Evolutionary conservation across 2,797 vertebrate genomes (phyloP).

Genomic region (Lepus oiostolus): DNA sequence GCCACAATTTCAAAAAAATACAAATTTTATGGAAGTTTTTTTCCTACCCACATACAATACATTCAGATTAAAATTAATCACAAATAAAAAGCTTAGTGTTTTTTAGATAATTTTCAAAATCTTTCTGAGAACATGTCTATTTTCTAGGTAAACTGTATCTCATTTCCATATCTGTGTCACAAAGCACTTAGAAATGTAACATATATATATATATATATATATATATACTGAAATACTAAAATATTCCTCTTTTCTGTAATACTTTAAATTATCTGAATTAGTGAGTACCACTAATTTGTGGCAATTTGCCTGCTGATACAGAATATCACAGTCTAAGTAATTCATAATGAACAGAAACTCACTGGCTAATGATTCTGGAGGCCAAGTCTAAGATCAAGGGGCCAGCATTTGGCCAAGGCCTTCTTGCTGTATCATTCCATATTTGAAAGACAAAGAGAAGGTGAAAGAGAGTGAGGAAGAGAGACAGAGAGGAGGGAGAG

Average conservation of each 20-base stretch:
- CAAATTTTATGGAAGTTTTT: neutral
- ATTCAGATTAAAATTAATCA: constrained; percentile 49
- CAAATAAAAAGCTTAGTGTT: constrained; percentile 23
- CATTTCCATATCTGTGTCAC: constrained; percentile 34
- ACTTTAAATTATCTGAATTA: neutral
- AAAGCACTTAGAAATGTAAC: constrained; percentile 19
- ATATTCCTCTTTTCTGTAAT: neutral
- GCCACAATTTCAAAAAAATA: constrained; percentile 15
- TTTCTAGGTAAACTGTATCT: neutral
- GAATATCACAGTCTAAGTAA: neutral
- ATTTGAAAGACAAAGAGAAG: neutral
- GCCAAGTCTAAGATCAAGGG: neutral
- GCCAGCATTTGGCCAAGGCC: neutral
- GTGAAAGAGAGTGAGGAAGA: neutral
- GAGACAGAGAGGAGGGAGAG: no score
- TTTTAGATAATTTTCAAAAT: constrained; percentile 57
- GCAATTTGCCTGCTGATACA: neutral
- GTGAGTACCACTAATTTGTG: neutral
- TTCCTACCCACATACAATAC: neutral
- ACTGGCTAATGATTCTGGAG: neutral
- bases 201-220: neutral
- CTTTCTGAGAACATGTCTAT: neutral
- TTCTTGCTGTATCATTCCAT: neutral
- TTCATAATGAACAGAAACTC: neutral
- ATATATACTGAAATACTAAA: neutral